Base-by-base conservation (phyloP, 1,140 invertebrate genomes). In the Dreissena polymorpha region DNA sequence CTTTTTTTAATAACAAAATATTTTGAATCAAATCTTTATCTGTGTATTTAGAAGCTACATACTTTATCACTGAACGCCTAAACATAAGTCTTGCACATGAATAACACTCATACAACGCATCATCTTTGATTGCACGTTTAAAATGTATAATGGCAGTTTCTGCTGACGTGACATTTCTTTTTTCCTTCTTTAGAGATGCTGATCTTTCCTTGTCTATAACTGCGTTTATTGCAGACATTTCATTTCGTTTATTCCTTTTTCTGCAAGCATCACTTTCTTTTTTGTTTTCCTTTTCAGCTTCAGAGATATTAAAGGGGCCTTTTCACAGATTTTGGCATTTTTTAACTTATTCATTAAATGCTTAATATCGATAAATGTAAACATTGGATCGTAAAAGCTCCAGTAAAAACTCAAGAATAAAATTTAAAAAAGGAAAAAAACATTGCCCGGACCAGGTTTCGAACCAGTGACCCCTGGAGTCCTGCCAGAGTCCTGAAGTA, bases 1-100 rank as follows among this genome's bases (percentile, higher is more conserved):
- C 75, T 51, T 50, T 77, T 50, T 60, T 77, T 25, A 63, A 39
- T 77, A n/a, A 16, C 51, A 67, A 12, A 77, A 77, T 65, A 77
- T 77, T 77, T 77, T 39, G 51, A 50, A 67, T 77, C 51, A 77
- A 51, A 27, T 77, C 75, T 49, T 77, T 49, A 64, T 64, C 39
- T 64, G 18, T 75, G 57, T 75, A 75, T 60, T 49, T 64, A 18
- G 27, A 75, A 75, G 55, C 13, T 25, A 55, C 55, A 75, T 75
- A 75, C 60, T 57, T 74, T 27, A 74, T 27, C 18, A 69, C 76
- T 79, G 76, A 79, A 29, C 73, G 51, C 25, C 65, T 79, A 39
- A 79, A 79, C 76, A 79, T 79, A 69, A 79, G 76, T 57, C 76
- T 69, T 79, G 49, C 50, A 79, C 76, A 79, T 16, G 76, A 79